A percentile compares a stretch with the other conserved stretches of the same genome.
Conservation (phyloP, 2,113 vertebrate genomes). For the Cichladusa arquata region DNA sequence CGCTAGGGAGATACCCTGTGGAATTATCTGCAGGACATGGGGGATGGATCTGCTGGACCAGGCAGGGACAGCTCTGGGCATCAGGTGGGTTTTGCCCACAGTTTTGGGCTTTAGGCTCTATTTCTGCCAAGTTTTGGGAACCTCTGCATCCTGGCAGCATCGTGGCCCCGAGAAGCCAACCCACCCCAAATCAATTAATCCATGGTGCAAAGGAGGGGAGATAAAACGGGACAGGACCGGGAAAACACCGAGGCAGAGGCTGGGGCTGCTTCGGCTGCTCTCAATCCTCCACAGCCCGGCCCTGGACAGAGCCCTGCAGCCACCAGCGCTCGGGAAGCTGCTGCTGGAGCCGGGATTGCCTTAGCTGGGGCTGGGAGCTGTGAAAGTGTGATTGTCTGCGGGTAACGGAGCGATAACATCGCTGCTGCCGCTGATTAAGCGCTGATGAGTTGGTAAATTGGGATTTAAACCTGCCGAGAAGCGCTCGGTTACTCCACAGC, state of each 20-base stretch:
- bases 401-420: background rate
- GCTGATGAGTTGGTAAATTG: conserved; percentile 19
- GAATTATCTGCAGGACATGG: background rate
- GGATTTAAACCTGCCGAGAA: background rate
- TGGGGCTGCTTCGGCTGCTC: background rate
- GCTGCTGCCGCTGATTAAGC: background rate
- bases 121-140: background rate
- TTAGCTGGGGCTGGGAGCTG: background rate
- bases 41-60: accelerated
- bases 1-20: accelerated
- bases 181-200: accelerated
- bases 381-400: background rate
- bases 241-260: background rate
- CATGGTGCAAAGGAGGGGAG: accelerated
- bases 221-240: background rate
- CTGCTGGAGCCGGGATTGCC: background rate
- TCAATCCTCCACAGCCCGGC: accelerated
- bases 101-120: background rate
- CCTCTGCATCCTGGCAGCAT: background rate
- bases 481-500: background rate
- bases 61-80: accelerated
- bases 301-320: accelerated
- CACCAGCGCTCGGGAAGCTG: background rate
- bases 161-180: background rate
- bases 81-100: accelerated